These are phyloP conservation scores for Zosterops lateralis DNA, from an alignment of 2,113 vertebrate genomes.

Conservation along the genomic window DNA sequence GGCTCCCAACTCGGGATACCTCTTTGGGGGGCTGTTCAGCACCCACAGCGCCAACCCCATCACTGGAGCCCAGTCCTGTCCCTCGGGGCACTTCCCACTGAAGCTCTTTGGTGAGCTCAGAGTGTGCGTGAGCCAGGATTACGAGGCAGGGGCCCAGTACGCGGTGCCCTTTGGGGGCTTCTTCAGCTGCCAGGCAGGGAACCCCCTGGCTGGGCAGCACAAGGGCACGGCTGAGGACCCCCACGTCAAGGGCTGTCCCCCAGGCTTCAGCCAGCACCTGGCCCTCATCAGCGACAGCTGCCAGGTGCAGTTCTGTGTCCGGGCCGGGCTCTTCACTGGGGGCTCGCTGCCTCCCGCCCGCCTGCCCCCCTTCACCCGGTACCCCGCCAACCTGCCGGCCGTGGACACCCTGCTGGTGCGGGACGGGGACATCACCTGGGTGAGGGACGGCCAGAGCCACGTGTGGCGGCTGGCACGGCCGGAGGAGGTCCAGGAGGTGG, in stretches of 20 bases:
- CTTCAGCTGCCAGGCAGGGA: slow-evolving; percentile 86
- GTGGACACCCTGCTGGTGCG: slow-evolving; percentile 83
- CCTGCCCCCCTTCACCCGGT: slow-evolving; percentile 83
- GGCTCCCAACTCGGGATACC: slow-evolving; percentile 68
- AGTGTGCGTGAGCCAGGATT: slow-evolving; percentile 84
- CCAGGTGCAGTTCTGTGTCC: slow-evolving; percentile 86
- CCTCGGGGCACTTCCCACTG: slow-evolving; percentile 65
- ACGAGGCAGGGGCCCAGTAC: slow-evolving; percentile 67
- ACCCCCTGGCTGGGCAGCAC: slow-evolving; percentile 69
- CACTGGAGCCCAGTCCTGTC: slow-evolving; percentile 83
- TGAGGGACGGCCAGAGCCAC: slow-evolving; percentile 75
- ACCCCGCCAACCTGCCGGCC: slow-evolving; percentile 63
- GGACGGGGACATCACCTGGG: slow-evolving; percentile 77
- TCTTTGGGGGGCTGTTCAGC: slow-evolving; percentile 88
- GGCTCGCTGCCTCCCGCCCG: slow-evolving; percentile 72
- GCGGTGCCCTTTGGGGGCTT: slow-evolving; percentile 86
- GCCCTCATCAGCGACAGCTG: slow-evolving; percentile 86
- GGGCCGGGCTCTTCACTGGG: slow-evolving; percentile 78
- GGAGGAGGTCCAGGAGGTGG: slow-evolving; percentile 49
- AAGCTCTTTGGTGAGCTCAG: slow-evolving; percentile 77
- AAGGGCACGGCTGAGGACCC: background rate
- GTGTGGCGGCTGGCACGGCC: slow-evolving; percentile 76
- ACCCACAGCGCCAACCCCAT: slow-evolving; percentile 74
- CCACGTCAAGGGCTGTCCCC: slow-evolving; percentile 75
- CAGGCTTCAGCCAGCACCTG: slow-evolving; percentile 86